These are phyloP conservation scores for Sceloporus undulatus DNA, from an alignment of 2,113 vertebrate species.

Conservation along the genomic window DNA sequence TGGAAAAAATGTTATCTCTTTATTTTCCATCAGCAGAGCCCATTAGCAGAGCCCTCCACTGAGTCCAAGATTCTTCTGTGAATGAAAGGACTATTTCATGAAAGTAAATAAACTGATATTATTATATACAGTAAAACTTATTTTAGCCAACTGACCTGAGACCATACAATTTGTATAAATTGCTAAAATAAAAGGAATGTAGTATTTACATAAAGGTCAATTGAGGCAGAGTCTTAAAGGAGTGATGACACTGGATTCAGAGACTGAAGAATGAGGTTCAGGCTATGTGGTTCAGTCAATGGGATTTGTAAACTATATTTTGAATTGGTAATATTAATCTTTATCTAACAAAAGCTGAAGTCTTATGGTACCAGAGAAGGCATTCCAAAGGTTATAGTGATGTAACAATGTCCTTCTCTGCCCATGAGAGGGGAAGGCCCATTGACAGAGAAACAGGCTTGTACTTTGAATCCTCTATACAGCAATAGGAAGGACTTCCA, in stretches of 20 bases:
- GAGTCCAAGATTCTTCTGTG: not conserved
- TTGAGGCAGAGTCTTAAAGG: not conserved
- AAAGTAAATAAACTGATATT: not conserved
- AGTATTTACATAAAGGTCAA: not conserved
- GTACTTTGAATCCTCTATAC: not conserved
- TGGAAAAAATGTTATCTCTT: not conserved
- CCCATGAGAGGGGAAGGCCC: not conserved
- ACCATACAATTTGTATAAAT: not conserved
- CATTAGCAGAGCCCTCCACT: not conserved
- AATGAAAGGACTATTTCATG: too few species aligned
- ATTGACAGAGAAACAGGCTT: not conserved
- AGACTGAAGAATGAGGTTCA: not conserved
- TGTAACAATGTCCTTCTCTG: not conserved
- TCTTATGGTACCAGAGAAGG: not conserved
- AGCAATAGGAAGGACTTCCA: not conserved
- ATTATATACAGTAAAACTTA: conserved; percentile 6
- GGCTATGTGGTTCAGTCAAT: not conserved
- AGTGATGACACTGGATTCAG: not conserved
- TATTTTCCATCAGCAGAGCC: not conserved
- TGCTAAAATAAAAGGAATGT: not conserved
- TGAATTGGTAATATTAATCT: conserved; percentile 53
- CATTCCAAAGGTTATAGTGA: not conserved
- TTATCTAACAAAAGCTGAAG: conserved; percentile 64
- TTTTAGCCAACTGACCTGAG: not conserved
- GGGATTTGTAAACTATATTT: not conserved